Evolutionary conservation across 2,888 invertebrate genomes (phyloP).

Genomic region (Orthonychiurus folsomi): DNA sequence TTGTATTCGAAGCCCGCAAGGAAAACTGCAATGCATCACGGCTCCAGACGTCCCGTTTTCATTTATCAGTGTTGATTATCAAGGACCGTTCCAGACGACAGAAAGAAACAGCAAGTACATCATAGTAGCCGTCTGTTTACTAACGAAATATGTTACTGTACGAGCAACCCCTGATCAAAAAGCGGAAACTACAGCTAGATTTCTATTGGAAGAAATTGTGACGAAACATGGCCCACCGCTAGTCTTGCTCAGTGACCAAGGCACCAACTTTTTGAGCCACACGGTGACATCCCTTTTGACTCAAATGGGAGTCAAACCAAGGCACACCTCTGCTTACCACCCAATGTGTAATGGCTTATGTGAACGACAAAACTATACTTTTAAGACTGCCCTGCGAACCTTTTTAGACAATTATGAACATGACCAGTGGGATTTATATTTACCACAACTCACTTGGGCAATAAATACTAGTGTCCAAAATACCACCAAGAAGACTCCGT

Average conservation of each 20-base stretch:
- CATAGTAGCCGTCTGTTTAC: not conserved
- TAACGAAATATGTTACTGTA: conserved; percentile 11
- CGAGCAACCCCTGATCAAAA: conserved; percentile 1
- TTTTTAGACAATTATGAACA: not conserved
- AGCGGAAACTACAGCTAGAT: not conserved
- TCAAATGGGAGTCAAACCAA: not conserved
- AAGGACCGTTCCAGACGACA: conserved; percentile 7
- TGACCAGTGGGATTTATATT: not conserved
- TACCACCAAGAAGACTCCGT: conserved; percentile 5
- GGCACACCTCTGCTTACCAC: not conserved
- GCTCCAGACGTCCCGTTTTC: not conserved
- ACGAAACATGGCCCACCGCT: not conserved
- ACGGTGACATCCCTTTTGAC: not conserved
- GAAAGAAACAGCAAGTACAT: conserved; percentile 10
- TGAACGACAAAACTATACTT: not conserved
- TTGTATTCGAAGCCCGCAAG: not conserved
- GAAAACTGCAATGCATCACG: not conserved
- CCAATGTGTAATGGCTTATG: not conserved
- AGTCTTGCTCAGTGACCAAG: conserved; percentile 5
- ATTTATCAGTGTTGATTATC: conserved; percentile 2
- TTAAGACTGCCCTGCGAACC: not conserved
- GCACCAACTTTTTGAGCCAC: not conserved
- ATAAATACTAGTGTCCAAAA: conserved; percentile 7
- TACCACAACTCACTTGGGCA: not conserved
- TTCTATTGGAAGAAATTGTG: conserved; percentile 8